A percentile compares a stretch with the other conserved stretches of the same genome.
These are phyloP conservation scores for Naso thynnoides DNA, from an alignment of 2,797 vertebrate species.

Conservation along the genomic window DNA sequence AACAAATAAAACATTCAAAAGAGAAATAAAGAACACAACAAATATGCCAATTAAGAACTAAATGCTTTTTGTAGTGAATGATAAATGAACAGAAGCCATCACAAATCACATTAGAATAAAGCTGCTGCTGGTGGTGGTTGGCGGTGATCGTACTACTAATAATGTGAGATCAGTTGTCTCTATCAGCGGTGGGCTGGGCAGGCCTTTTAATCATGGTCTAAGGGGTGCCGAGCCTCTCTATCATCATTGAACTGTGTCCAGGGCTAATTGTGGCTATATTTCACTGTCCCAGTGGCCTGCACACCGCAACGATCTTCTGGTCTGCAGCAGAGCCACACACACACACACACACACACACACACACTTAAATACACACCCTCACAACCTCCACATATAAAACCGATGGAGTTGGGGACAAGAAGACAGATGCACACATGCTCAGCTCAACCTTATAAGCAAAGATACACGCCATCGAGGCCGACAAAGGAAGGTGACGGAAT, in stretches of 20 bases:
- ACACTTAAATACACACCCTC: neutral
- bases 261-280: conserved; percentile 98
- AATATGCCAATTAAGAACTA: conserved; percentile 34
- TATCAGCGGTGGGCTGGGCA: conserved; percentile 91
- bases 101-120: conserved; percentile 89
- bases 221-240: conserved; percentile 93
- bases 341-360: conserved; percentile 34
- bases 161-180: conserved; percentile 98
- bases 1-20: neutral
- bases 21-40: conserved; percentile 18
- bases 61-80: conserved; percentile 47
- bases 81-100: conserved; percentile 69
- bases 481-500: neutral
- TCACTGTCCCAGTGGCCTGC: conserved; percentile 92
- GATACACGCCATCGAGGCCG: neutral
- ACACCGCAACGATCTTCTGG: conserved; percentile 82
- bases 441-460: conserved; percentile 9
- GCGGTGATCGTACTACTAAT: conserved; percentile 86
- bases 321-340: conserved; percentile 66
- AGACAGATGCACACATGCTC: conserved; percentile 35
- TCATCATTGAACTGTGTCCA: conserved; percentile 98
- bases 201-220: conserved; percentile 98
- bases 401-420: conserved; percentile 29
- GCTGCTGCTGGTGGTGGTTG: conserved; percentile 66
- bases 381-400: conserved; percentile 1